phyloP scores from a whole-genome alignment of 2,888 invertebrate genomes.

The Loripinus fragilis region DNA sequence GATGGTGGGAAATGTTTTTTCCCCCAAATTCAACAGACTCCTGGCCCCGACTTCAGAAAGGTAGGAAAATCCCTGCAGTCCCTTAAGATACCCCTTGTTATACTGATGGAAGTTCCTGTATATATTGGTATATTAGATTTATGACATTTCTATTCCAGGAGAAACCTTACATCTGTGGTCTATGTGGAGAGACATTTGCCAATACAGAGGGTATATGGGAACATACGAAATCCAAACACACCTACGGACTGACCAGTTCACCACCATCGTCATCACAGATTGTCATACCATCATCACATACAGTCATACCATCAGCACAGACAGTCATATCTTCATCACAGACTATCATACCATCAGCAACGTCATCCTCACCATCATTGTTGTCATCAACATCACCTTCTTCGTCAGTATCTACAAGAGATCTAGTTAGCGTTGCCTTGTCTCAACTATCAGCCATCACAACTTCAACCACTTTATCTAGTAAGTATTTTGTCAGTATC shows the following conservation, averaged over 20 bases:
- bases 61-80: too few species aligned
- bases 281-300: background rate
- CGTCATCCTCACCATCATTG: too few species aligned
- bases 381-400: background rate
- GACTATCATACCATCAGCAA: too few species aligned
- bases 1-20: too few species aligned
- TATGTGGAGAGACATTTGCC: conserved; percentile 79
- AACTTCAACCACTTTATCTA: background rate
- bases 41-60: too few species aligned
- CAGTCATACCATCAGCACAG: background rate
- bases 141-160: conserved; percentile 66
- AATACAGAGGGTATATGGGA: conserved; percentile 61
- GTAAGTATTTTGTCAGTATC: too few species aligned
- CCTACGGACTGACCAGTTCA: background rate
- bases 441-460: background rate
- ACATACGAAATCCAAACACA: conserved; percentile 18
- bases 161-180: conserved; percentile 79
- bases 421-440: background rate
- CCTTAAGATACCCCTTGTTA: too few species aligned
- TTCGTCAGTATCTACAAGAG: background rate
- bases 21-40: too few species aligned
- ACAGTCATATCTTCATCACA: background rate
- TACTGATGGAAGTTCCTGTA: too few species aligned
- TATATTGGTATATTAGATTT: too few species aligned
- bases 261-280: background rate